These are phyloP conservation scores for Vulpes ferrilata DNA, from an alignment of 2,113 vertebrate genomes.

Conservation along the genomic window DNA sequence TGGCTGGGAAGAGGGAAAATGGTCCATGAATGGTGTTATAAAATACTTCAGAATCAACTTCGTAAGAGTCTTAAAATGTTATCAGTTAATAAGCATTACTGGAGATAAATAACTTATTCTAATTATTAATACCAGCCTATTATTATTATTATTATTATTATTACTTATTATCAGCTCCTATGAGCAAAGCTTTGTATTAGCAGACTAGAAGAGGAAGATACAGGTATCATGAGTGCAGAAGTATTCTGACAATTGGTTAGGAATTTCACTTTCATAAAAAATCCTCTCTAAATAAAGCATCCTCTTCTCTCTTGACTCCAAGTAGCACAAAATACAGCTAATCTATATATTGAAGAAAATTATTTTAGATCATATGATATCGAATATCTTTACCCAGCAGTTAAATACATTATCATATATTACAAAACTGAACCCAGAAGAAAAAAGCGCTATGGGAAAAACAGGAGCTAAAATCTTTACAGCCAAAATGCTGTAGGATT, in stretches of 20 bases:
- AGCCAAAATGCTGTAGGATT: neutral
- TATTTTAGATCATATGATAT: neutral
- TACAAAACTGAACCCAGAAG: neutral
- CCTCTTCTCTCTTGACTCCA: neutral
- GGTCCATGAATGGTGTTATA: neutral
- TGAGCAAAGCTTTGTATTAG: neutral
- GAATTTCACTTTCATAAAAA: slow-evolving; percentile 54
- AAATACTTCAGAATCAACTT: neutral
- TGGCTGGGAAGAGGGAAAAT: neutral
- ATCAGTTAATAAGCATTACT: neutral
- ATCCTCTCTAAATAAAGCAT: slow-evolving; percentile 5
- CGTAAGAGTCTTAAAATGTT: neutral
- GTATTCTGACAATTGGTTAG: neutral
- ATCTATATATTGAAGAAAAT: neutral
- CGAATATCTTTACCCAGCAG: neutral
- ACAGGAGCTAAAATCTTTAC: slow-evolving; percentile 7
- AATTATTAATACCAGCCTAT: neutral
- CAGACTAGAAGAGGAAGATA: neutral
- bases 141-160: neutral
- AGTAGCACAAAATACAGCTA: slow-evolving; percentile 1
- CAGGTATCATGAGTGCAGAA: neutral
- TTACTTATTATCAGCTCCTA: neutral
- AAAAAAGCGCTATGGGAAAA: neutral
- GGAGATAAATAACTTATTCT: neutral
- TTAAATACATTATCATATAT: slow-evolving; percentile 19